Conservation (phyloP, 2,797 vertebrate genomes). For the Darevskia mixta region DNA sequence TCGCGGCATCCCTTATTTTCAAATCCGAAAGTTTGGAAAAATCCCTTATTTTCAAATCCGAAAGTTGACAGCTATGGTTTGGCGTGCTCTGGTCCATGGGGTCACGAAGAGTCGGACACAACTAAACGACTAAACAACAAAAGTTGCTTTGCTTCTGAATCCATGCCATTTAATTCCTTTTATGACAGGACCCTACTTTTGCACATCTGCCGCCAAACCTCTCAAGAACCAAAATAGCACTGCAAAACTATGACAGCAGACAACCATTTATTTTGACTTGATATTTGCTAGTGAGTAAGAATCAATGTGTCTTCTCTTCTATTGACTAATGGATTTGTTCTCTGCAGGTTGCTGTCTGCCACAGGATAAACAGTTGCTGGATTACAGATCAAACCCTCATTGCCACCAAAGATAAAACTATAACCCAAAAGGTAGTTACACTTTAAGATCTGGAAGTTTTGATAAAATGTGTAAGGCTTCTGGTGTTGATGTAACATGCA, state of each 20-base stretch:
- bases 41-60: no score
- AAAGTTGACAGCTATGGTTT: no score
- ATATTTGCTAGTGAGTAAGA: slow-evolving; percentile 44
- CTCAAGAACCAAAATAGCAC: neutral
- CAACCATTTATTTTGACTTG: neutral
- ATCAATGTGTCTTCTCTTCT: slow-evolving; percentile 47
- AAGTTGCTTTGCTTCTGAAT: neutral
- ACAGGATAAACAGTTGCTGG: slow-evolving; percentile 25
- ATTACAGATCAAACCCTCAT: slow-evolving; percentile 59
- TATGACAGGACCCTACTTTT: neutral
- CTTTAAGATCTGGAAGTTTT: slow-evolving; percentile 49
- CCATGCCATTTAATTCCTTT: neutral
- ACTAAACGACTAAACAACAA: no score
- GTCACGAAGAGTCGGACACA: no score
- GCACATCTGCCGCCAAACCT: neutral
- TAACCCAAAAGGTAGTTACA: slow-evolving; percentile 49
- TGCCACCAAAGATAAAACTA: slow-evolving; percentile 39
- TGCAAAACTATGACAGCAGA: neutral
- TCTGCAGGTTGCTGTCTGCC: slow-evolving; percentile 31
- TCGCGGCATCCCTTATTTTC: no score
- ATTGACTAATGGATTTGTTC: slow-evolving; percentile 16
- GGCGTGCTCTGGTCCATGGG: no score
- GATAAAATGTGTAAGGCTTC: slow-evolving; percentile 34
- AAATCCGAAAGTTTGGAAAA: no score
- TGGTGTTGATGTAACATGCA: slow-evolving; percentile 49